Evolutionary conservation across 2,888 invertebrate species (phyloP).

Genomic region (Mechanitis messenoides): DNA sequence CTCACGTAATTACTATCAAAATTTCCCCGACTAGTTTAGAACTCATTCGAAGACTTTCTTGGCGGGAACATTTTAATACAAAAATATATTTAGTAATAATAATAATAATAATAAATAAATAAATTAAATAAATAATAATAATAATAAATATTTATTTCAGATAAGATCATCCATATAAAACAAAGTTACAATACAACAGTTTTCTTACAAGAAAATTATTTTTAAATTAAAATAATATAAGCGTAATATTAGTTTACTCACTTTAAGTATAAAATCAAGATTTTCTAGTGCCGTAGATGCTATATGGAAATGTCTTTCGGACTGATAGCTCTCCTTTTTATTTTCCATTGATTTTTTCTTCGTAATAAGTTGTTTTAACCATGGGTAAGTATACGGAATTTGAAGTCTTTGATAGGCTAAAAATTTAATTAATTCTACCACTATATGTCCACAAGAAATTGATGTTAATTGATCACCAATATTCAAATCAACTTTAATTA

Average conservation of each 20-base stretch:
- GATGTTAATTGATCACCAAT: constrained; percentile 74
- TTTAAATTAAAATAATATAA: no score
- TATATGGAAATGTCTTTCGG: constrained; percentile 60
- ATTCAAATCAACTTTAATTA: constrained; percentile 46
- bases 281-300: constrained; percentile 63
- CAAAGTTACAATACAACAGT: no score
- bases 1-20: no score
- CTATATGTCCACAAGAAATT: constrained; percentile 73
- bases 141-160: no score
- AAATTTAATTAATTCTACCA: constrained; percentile 76
- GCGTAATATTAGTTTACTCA: constrained; percentile 27
- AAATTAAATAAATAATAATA: constrained; percentile 13
- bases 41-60: no score
- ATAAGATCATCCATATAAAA: no score
- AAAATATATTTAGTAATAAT: no score
- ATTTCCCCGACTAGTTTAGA: no score
- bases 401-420: constrained; percentile 76
- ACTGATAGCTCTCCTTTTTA: constrained; percentile 54
- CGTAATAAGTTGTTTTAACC: constrained; percentile 65
- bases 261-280: constrained; percentile 66
- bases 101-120: no score
- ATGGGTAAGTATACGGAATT: constrained; percentile 71
- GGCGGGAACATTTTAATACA: no score
- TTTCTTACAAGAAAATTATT: no score
- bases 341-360: constrained; percentile 49